Evolutionary conservation across 2,888 invertebrate species (phyloP).

Genomic region (Sinodicranocentrus sp.): DNA sequence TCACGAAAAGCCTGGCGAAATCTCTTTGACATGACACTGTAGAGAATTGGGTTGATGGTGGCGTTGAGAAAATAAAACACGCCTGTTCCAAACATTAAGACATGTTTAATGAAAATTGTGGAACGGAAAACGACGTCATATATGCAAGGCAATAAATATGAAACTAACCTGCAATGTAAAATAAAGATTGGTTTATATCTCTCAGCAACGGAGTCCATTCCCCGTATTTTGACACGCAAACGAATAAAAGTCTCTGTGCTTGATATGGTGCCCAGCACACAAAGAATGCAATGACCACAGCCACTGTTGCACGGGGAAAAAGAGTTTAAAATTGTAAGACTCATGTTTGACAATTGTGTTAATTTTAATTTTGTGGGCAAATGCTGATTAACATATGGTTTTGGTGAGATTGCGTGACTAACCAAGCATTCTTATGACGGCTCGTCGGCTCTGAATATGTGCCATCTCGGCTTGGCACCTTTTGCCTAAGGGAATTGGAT

Average conservation of each 20-base stretch:
- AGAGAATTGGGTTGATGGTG: conserved; percentile 73
- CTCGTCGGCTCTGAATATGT: conserved; percentile 78
- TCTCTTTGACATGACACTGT: conserved; percentile 74
- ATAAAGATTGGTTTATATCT: conserved; percentile 77
- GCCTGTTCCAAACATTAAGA: conserved; percentile 61
- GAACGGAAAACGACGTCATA: neutral
- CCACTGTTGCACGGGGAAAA: conserved; percentile 44
- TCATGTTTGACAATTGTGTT: neutral
- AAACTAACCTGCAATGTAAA: conserved; percentile 77
- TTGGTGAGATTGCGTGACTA: conserved; percentile 65
- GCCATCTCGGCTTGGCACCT: conserved; percentile 77
- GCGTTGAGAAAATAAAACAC: conserved; percentile 76
- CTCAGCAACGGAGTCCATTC: conserved; percentile 76
- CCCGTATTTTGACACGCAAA: conserved; percentile 75
- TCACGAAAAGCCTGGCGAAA: conserved; percentile 75
- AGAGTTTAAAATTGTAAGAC: conserved; percentile 4
- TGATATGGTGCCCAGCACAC: conserved; percentile 74
- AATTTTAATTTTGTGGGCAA: neutral
- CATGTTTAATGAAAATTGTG: conserved; percentile 1
- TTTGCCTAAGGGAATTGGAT: conserved; percentile 46
- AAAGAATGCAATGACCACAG: conserved; percentile 71
- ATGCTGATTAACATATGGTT: too few relatives aligned
- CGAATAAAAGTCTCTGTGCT: conserved; percentile 74
- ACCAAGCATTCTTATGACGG: conserved; percentile 78
- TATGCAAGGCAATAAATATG: neutral